phyloP scores from a whole-genome alignment of 2,797 vertebrate species.

The Hyperoplus immaculatus region DNA sequence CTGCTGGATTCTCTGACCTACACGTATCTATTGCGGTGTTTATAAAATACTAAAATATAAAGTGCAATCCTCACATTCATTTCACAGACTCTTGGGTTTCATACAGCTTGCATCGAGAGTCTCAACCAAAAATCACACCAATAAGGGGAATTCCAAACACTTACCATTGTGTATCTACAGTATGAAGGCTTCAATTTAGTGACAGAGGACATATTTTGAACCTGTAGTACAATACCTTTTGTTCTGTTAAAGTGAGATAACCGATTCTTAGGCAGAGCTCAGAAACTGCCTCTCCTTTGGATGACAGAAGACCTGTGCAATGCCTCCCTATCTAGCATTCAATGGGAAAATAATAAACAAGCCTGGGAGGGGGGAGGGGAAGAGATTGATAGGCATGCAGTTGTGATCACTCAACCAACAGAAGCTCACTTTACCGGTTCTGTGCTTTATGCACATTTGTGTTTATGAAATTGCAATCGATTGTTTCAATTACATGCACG shows the following conservation, averaged over 20 bases:
- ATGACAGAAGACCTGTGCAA: conserved; percentile 49
- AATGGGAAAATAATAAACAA: conserved; percentile 72
- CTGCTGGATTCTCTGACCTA: background rate
- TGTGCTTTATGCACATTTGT: conserved; percentile 80
- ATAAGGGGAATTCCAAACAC: conserved; percentile 21
- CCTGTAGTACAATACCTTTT: conserved; percentile 45
- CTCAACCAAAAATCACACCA: conserved; percentile 4
- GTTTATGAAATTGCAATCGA: conserved; percentile 83
- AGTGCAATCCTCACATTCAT: background rate
- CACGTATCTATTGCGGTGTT: background rate
- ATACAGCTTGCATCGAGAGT: background rate
- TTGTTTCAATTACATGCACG: conserved; percentile 82
- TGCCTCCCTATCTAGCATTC: conserved; percentile 56
- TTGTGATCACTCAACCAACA: conserved; percentile 80
- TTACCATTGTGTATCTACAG: background rate
- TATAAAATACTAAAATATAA: conserved; percentile 1
- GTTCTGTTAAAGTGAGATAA: conserved; percentile 57
- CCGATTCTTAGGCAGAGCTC: conserved; percentile 51
- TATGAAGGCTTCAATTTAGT: conserved; percentile 34
- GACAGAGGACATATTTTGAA: conserved; percentile 48
- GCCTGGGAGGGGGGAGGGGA: conserved; percentile 29
- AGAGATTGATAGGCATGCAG: conserved; percentile 75
- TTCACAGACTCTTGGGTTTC: conserved; percentile 1
- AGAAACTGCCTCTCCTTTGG: conserved; percentile 48
- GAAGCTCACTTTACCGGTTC: conserved; percentile 70